These are phyloP conservation scores for Hemibagrus wyckioides DNA, from an alignment of 2,113 vertebrate species.

Conservation along the genomic window DNA sequence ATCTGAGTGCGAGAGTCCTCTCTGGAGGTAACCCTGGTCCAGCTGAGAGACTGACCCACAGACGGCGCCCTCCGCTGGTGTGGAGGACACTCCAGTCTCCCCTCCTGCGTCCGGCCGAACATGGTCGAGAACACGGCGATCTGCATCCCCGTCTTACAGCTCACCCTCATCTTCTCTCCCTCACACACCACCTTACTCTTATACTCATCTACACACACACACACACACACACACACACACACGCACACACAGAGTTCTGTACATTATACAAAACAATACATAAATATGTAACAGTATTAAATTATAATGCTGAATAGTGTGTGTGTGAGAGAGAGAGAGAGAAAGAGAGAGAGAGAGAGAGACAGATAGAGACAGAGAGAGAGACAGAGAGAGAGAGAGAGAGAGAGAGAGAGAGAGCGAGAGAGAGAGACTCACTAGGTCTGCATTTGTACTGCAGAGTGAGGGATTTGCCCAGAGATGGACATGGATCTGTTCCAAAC, in stretches of 20 bases:
- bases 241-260: slow-evolving; percentile 69
- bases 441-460: slow-evolving; percentile 89
- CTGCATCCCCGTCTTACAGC: slow-evolving; percentile 85
- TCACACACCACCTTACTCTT: slow-evolving; percentile 89
- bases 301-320: neutral
- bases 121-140: slow-evolving; percentile 84
- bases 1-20: neutral
- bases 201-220: slow-evolving; percentile 78
- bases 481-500: slow-evolving; percentile 84
- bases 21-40: neutral
- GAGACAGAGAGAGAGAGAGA: no score
- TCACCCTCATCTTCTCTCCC: slow-evolving; percentile 84
- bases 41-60: slow-evolving; percentile 70
- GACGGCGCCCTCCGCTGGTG: slow-evolving; percentile 74
- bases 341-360: neutral
- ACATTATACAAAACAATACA: neutral
- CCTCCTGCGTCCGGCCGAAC: slow-evolving; percentile 84
- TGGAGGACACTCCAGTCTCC: slow-evolving; percentile 82
- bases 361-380: no score
- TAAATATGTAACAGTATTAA: neutral
- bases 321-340: neutral
- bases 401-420: slow-evolving; percentile 48
- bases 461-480: slow-evolving; percentile 83
- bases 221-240: slow-evolving; percentile 24
- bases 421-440: slow-evolving; percentile 80